These are phyloP conservation scores for Trialeurodes vaporariorum DNA, from an alignment of 1,140 invertebrate species.

Conservation along the genomic window DNA sequence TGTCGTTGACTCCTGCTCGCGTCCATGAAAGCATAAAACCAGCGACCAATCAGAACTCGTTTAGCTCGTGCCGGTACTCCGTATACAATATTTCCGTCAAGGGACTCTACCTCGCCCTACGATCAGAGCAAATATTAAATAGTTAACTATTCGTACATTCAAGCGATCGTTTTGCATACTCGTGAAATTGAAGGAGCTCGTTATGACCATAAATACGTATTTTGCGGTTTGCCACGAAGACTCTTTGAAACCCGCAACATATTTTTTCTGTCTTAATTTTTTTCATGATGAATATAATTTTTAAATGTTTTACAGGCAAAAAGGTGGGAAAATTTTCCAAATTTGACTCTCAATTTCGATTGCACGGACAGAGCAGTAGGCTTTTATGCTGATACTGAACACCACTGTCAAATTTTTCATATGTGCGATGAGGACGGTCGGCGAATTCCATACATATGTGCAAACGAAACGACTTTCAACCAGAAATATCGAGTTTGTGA, in stretches of 20 bases:
- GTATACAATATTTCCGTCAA: too few relatives aligned
- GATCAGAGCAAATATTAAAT: not conserved
- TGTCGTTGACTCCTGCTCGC: too few relatives aligned
- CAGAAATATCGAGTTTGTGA: constrained; percentile 48
- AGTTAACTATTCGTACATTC: not conserved
- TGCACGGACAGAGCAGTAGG: constrained; percentile 43
- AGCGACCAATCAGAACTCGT: too few relatives aligned
- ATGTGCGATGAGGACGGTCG: constrained; percentile 50
- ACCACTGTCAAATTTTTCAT: constrained; percentile 51
- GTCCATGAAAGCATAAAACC: too few relatives aligned
- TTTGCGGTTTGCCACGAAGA: too few relatives aligned
- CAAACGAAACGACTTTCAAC: constrained; percentile 47
- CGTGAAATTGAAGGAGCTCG: not conserved
- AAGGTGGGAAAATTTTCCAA: constrained; percentile 47
- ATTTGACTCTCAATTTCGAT: constrained; percentile 47
- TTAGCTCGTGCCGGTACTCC: too few relatives aligned
- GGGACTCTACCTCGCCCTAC: too few relatives aligned
- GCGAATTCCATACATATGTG: constrained; percentile 46
- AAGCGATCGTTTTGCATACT: not conserved
- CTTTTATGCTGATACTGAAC: constrained; percentile 49
- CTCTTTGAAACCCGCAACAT: not conserved
- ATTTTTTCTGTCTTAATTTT: not conserved
- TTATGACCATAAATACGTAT: too few relatives aligned
- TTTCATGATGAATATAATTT: not conserved
- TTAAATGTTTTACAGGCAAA: constrained; percentile 30